Conservation (phyloP, 2,113 vertebrate species). For the Tretioscincus oriximinensis region DNA sequence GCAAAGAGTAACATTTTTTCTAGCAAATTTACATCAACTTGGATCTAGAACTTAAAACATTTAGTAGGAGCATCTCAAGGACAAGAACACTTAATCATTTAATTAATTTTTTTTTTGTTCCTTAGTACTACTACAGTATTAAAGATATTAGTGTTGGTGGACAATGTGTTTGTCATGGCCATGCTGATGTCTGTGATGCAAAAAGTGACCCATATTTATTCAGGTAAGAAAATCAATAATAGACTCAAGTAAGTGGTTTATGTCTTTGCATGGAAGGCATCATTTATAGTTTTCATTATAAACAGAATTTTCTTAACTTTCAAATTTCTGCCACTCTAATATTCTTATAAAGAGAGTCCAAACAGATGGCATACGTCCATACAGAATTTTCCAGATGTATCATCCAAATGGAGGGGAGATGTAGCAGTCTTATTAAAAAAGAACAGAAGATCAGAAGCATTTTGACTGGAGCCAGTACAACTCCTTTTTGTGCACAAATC, state of each 20-base stretch:
- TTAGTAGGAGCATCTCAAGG: neutral
- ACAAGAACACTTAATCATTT: neutral
- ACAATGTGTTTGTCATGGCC: slow-evolving; percentile 89
- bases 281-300: neutral
- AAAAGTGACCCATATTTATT: slow-evolving; percentile 66
- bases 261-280: neutral
- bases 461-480: too few species aligned
- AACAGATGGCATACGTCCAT: too few species aligned
- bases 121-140: slow-evolving; percentile 93
- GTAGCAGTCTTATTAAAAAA: too few species aligned
- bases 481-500: too few species aligned
- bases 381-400: too few species aligned
- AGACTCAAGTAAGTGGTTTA: neutral
- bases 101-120: slow-evolving; percentile 35
- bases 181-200: slow-evolving; percentile 80
- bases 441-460: too few species aligned
- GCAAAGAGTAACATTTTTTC: neutral
- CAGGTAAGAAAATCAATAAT: slow-evolving; percentile 71
- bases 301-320: neutral
- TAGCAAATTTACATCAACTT: neutral
- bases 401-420: too few species aligned
- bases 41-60: neutral
- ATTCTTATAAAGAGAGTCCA: too few species aligned
- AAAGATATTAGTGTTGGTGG: slow-evolving; percentile 94
- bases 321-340: too few species aligned